Percentiles rank a stretch among this genome's conserved stretches.
Evolutionary conservation across 2,797 vertebrate species (phyloP).

Genomic region (Thripadectes ignobilis): DNA sequence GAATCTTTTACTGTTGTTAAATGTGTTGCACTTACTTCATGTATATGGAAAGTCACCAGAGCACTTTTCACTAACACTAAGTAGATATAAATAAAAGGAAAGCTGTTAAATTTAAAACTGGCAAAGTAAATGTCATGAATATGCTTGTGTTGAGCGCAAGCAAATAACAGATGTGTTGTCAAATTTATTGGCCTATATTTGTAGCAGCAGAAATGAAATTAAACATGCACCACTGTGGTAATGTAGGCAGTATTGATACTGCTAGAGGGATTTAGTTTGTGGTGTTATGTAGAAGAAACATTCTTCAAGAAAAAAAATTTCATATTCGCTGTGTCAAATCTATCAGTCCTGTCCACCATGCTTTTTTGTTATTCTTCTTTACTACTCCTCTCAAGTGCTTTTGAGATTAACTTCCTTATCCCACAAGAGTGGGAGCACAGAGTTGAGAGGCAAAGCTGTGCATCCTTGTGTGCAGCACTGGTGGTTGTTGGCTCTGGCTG

Average conservation of each 20-base stretch:
- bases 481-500: neutral
- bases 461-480: neutral
- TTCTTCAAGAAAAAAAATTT: neutral
- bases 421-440: neutral
- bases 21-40: neutral
- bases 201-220: conserved; percentile 53
- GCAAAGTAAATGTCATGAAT: conserved; percentile 63
- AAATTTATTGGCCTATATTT: conserved; percentile 64
- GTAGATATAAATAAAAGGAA: conserved; percentile 67
- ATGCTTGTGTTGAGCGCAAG: conserved; percentile 54
- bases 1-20: conserved; percentile 17
- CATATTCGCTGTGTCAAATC: neutral
- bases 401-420: neutral
- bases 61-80: conserved; percentile 47
- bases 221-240: conserved; percentile 18
- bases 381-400: neutral
- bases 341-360: neutral
- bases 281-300: conserved; percentile 1
- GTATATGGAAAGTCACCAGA: conserved; percentile 36
- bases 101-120: conserved; percentile 61
- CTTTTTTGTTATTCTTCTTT: neutral
- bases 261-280: conserved; percentile 36
- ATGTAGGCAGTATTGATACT: conserved; percentile 28
- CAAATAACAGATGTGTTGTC: conserved; percentile 71
- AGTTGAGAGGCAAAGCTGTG: neutral